Evolutionary conservation across 2,797 vertebrate species (phyloP), one percentile per base, ranked within the genome.

Genomic region (Pangasius larnaudii): DNA sequence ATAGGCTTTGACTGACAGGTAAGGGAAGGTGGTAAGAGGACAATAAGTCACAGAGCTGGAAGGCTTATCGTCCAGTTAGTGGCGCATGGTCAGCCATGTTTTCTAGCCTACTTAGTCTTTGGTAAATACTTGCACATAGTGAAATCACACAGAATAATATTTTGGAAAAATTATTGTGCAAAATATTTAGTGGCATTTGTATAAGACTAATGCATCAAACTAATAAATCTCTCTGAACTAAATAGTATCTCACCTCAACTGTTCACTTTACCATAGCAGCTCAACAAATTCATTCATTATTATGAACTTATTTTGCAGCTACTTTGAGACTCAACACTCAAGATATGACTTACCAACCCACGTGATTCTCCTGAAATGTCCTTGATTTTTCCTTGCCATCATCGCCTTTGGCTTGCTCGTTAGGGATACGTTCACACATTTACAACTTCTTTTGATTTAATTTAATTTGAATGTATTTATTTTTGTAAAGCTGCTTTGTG

Each of bases 1-100:
- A 91, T 91, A 90, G 92, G 93, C 95, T 90, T 84, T 94, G 94
- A 96, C 91, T 96, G 96, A 96, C 94, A 95, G 94, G 94, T 96
- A 94, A 95, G 92, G 93, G 92, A 93, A 95, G 93, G 93, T 93
- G 92, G 93, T 89, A 90, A 93, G 91, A 85, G 88, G 88, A 91
- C 93, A 93, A 94, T 94, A 94, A 86, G 86, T 80, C 63, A 53
- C 49, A 6, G 19, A 78, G 56, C 80, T 83, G 61, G 51, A 86
- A 72, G 51, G 8, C 51, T 71, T 88, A 69, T 33, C 11, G 59
- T 67, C 36, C 78, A 86, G 33, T 49, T 74, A 85, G 75, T 82
- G 80, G 86, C 84, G 88, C 86, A 86, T 81, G 89, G 87, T 89
- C 88, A 88, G 61, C 74, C 67, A 89, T 85, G 83, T 71, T 75